Evolutionary conservation across 1,140 invertebrate species (phyloP).

Genomic region (Watersipora subatra): DNA sequence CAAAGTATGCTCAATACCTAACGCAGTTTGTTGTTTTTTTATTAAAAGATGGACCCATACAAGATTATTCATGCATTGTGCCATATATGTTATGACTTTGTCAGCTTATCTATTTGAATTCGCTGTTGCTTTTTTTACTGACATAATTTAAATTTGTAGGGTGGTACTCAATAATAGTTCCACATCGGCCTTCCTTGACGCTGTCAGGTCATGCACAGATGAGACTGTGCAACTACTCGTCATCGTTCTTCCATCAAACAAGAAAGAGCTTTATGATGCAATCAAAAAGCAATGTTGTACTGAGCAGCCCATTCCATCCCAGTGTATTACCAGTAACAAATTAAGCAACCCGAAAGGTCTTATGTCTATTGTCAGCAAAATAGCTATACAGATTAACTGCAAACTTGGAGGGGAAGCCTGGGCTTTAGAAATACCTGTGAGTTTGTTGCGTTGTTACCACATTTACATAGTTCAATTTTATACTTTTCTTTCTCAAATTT

Average conservation of each 20-base stretch:
- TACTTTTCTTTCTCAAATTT: too few relatives aligned
- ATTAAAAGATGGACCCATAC: neutral
- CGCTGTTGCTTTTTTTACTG: too few relatives aligned
- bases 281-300: constrained; percentile 76
- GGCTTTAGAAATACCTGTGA: constrained; percentile 60
- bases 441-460: constrained; percentile 5
- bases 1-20: too few relatives aligned
- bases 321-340: neutral
- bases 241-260: constrained; percentile 28
- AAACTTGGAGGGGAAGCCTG: constrained; percentile 84
- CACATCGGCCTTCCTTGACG: constrained; percentile 21
- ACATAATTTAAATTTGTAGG: too few relatives aligned
- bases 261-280: constrained; percentile 68
- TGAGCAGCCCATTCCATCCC: constrained; percentile 49
- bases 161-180: constrained; percentile 19
- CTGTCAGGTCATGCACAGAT: constrained; percentile 16
- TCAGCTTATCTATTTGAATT: too few relatives aligned
- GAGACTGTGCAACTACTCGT: constrained; percentile 25
- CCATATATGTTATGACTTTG: too few relatives aligned
- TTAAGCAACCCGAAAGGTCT: constrained; percentile 9
- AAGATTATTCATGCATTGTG: too few relatives aligned
- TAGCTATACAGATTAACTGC: constrained; percentile 77
- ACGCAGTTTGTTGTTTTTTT: neutral
- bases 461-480: neutral
- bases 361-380: constrained; percentile 33